Evolutionary conservation across 2,888 invertebrate genomes (phyloP), one percentile per base, ranked within the genome.

Genomic region (Stenodera caucasica): DNA sequence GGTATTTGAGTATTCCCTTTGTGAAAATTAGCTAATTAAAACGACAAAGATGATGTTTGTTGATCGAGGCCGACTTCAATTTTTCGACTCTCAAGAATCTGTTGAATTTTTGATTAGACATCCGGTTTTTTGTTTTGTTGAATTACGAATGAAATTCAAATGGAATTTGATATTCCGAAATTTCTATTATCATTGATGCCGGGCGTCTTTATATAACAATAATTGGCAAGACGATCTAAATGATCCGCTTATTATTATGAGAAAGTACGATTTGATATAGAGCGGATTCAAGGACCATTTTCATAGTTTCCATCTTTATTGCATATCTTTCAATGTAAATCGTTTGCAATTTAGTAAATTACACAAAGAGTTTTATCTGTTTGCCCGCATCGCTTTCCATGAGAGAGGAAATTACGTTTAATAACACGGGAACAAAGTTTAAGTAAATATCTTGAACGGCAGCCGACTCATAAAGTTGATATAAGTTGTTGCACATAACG

Each of bases 401-500:
- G 6, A 40, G 30, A 56, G 32, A 58, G 58, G 55, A 58, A 62
- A 62, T 62, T 62, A 62, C 58, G 58, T 62, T 62, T 62, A 55
- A 58, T 62, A 62, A 62, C 53, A 58, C 56, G 53, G 35, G 62
- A 62, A 62, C 58, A 58, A 62, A 62, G 62, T 62, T 62, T 62
- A 58, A 62, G 62, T 56, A 62, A 62, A 62, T 62, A 58, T 62
- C 58, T 55, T 58, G n/a, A 56, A 56, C 56, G 50, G 29, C 14
- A 57, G 51, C 58, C 57, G 33, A 15, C 54, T 45, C 52, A 58
- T 61, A 61, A 61, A 61, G 58, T 58, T 61, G 55, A 61, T 61
- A 55, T 53, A 58, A 58, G 58, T 61, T 61, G 61, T 61, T 61
- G 61, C 58, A 61, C 30, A 58, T 55, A 58, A 61, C 55, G 58